Conservation (phyloP, 2,888 invertebrate genomes). For the Therioaphis trifolii region DNA sequence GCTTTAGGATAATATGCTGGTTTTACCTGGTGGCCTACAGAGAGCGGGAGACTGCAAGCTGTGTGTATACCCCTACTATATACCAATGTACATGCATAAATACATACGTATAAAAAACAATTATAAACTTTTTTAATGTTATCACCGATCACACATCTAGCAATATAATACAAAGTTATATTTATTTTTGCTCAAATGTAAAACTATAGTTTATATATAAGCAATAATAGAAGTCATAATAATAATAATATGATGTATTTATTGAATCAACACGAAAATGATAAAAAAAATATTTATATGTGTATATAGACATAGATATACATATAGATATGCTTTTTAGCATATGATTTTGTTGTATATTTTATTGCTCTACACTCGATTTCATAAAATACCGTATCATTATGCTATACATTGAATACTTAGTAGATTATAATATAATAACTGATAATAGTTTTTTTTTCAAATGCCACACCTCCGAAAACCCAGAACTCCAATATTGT, state of each 20-base stretch:
- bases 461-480: constrained; percentile 16
- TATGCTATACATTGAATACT: no score
- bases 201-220: not conserved
- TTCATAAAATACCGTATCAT: no score
- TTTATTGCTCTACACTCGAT: no score
- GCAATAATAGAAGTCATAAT: not conserved
- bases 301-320: no score
- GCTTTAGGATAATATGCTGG: not conserved
- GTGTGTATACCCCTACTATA: not conserved
- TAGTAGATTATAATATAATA: not conserved
- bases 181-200: not conserved
- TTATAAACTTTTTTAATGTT: constrained; percentile 44
- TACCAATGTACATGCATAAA: not conserved
- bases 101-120: not conserved
- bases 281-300: no score
- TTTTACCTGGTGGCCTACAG: constrained; percentile 40
- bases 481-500: not conserved
- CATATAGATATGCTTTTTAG: no score
- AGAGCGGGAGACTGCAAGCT: constrained; percentile 26
- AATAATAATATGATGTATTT: no score
- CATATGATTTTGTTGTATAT: no score
- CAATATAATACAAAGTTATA: not conserved
- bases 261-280: no score
- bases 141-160: constrained; percentile 35
- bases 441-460: not conserved